Base-by-base conservation (phyloP, 2,113 vertebrate species). In the Fulmarus glacialis region DNA sequence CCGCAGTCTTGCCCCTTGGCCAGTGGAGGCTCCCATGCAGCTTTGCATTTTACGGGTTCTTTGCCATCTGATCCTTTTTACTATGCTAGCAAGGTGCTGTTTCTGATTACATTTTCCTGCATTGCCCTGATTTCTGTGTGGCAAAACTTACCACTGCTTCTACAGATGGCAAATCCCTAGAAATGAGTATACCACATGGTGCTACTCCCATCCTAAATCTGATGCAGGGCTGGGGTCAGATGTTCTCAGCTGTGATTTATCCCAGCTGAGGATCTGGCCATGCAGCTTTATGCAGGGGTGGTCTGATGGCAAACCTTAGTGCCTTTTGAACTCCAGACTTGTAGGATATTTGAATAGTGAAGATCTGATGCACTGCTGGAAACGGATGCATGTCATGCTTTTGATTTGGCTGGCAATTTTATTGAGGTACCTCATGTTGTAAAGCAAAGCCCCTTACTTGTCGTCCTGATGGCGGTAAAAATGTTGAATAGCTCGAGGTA, bases 401-500 rank as follows among this genome's bases (percentile, higher is more conserved):
- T 16, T 30, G 11, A 19, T 50, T 63, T 70, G 67, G 20, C 66
- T 59, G 60, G 47, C 32, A 52, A 36, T 66, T 88, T 89, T 8
- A 27, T 32, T 6, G 45, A 21, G 13, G 48, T 20, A 21, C 38
- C 47, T 79, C 15, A 3, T 11, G 36, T 7, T 77, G 52, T 47
- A 52, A 86, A 89, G 50, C 66, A 93, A 58, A 96, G 67, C 82
- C 63, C 53, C 75, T 88, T 75, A 50, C 58, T 83, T 83, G 71
- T 94, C 92, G 93, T 96, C 90, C 90, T 96, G 95, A 90, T 93
- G 93, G 96, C 92, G 95, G 96, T 86, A 96, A 93, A 95, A 94
- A 97, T 94, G 71, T 58, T 87, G 55, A 53, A 42, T 52, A 79
- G 36, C 84, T 85, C 3, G 30, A 94, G 84, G 50, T 6, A 58